These are phyloP conservation scores for Perithous albicinctus DNA, from an alignment of 2,888 invertebrate species.

Conservation along the genomic window DNA sequence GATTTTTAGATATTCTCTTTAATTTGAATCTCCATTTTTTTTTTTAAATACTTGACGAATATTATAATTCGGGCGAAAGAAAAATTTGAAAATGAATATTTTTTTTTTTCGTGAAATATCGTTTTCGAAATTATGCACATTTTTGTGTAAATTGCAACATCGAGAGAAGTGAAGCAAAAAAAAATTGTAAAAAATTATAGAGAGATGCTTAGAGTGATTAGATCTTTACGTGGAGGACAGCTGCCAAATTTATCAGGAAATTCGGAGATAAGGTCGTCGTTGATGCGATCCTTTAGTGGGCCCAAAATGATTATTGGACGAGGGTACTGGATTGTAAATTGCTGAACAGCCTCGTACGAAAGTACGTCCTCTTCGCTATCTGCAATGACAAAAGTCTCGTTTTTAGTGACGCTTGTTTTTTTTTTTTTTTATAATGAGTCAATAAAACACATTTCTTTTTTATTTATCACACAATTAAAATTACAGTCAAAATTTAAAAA, in stretches of 20 bases:
- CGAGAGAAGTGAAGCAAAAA: too few species aligned
- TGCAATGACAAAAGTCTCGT: slow-evolving; percentile 84
- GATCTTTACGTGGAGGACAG: slow-evolving; percentile 98
- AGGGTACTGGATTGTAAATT: slow-evolving; percentile 97
- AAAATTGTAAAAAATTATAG: too few species aligned
- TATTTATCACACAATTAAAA: slow-evolving; percentile 57
- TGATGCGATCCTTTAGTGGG: slow-evolving; percentile 99
- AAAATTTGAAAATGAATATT: too few species aligned
- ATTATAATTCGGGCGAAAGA: too few species aligned
- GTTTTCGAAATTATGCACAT: too few species aligned
- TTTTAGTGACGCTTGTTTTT: not conserved
- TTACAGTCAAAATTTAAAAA: too few species aligned
- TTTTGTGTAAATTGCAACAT: too few species aligned
- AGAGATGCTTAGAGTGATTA: too few species aligned
- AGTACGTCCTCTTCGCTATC: slow-evolving; percentile 95
- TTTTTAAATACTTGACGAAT: too few species aligned
- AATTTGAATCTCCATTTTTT: too few species aligned
- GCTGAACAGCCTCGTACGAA: slow-evolving; percentile 98
- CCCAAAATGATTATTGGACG: slow-evolving; percentile 99
- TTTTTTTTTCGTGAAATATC: too few species aligned
- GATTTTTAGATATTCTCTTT: too few species aligned
- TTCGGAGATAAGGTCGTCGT: slow-evolving; percentile 99
- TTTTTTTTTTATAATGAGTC: slow-evolving; percentile 22
- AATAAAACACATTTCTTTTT: slow-evolving; percentile 52
- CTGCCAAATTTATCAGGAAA: slow-evolving; percentile 99